Evolutionary conservation across 2,888 invertebrate genomes (phyloP).

Genomic region (Cheilosia impressa): DNA sequence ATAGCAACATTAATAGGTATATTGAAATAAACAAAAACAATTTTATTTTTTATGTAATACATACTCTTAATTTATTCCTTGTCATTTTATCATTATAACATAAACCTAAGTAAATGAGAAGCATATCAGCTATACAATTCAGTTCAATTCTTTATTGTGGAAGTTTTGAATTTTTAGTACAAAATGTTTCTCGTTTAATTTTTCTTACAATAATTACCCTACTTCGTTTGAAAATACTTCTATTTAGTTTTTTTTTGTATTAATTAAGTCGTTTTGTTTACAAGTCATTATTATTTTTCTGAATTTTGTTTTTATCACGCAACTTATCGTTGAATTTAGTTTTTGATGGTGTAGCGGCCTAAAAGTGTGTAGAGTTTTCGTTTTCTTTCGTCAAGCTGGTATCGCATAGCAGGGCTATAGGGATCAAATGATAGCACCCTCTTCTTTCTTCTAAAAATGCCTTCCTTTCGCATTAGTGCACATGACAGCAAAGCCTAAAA

Average conservation of each 20-base stretch:
- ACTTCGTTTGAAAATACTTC: conserved; percentile 53
- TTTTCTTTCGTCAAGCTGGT: conserved; percentile 84
- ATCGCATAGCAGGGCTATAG: conserved; percentile 87
- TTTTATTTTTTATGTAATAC: too few species aligned
- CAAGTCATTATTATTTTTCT: conserved; percentile 29
- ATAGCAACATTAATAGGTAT: too few species aligned
- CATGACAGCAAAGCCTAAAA: conserved; percentile 85
- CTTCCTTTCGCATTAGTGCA: conserved; percentile 87
- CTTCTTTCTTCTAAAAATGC: conserved; percentile 89
- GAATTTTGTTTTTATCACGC: conserved; percentile 55
- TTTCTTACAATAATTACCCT: conserved; percentile 58
- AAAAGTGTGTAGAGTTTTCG: conserved; percentile 84
- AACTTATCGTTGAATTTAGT: conserved; percentile 69
- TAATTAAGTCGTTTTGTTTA: conserved; percentile 50
- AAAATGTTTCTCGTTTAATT: conserved; percentile 59
- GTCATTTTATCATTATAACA: conserved; percentile 1
- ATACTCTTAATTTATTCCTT: neutral
- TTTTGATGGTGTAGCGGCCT: conserved; percentile 76
- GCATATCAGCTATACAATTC: conserved; percentile 42
- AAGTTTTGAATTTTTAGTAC: conserved; percentile 68
- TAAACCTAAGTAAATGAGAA: neutral
- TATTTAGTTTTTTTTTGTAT: conserved; percentile 26
- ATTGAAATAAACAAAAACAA: too few species aligned
- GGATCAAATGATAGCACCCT: conserved; percentile 89
- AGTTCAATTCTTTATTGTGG: conserved; percentile 69